A percentile compares a stretch with the other conserved stretches of the same genome.
phyloP scores from a whole-genome alignment of 1,140 invertebrate species.

The Drosophila elegans region DNA sequence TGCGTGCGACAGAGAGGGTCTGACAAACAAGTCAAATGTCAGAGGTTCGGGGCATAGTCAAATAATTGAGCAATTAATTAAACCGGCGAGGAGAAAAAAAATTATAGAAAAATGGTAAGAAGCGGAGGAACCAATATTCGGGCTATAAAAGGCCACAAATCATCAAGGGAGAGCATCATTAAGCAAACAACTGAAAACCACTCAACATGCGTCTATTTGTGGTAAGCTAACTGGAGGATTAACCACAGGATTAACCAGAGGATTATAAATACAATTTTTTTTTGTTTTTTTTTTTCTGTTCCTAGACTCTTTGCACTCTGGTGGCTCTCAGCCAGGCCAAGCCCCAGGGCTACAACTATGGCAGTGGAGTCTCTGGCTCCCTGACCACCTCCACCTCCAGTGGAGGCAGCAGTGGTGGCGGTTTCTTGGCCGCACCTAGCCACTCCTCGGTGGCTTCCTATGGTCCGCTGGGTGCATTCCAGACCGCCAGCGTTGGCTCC shows the following conservation, averaged over 20 bases:
- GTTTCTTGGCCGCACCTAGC: slow-evolving; percentile 51
- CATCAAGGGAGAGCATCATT: slow-evolving; percentile 68
- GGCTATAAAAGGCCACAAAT: slow-evolving; percentile 72
- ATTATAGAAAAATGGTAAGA: slow-evolving; percentile 54
- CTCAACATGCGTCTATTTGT: slow-evolving; percentile 78
- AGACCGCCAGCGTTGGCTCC: slow-evolving; percentile 67
- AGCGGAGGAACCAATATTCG: slow-evolving; percentile 41
- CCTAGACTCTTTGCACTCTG: slow-evolving; percentile 65
- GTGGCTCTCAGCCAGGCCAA: slow-evolving; percentile 62
- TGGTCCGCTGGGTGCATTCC: slow-evolving; percentile 66
- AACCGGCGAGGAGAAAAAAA: slow-evolving; percentile 50
- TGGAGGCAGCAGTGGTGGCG: slow-evolving; percentile 4
- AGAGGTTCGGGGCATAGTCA: slow-evolving; percentile 68
- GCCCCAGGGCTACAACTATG: slow-evolving; percentile 79
- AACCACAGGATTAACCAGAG: neutral
- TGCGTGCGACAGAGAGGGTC: slow-evolving; percentile 12
- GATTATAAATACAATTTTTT: neutral
- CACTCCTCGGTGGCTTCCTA: slow-evolving; percentile 56
- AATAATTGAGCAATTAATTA: slow-evolving; percentile 84
- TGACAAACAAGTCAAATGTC: slow-evolving; percentile 71
- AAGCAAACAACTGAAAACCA: slow-evolving; percentile 66
- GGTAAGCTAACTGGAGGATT: slow-evolving; percentile 47
- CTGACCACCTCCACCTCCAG: slow-evolving; percentile 19
- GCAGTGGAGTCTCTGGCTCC: slow-evolving; percentile 67
- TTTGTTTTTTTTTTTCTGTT: slow-evolving; percentile 2